Conservation (phyloP, 2,888 invertebrate genomes). For the Tupiocoris notatus region DNA sequence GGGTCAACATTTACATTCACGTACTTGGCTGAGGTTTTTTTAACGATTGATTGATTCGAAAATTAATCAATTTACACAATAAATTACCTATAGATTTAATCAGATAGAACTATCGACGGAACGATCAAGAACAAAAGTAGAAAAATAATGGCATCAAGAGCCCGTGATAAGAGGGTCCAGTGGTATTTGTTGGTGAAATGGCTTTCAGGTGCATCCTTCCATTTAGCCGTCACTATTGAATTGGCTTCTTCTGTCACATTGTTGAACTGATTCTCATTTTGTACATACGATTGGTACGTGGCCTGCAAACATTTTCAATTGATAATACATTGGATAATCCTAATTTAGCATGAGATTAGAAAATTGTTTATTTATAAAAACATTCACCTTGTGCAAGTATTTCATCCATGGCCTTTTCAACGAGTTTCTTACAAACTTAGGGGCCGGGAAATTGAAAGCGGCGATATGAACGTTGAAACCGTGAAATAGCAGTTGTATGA, state of each 20-base stretch:
- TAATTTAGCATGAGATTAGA: no score
- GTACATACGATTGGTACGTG: neutral
- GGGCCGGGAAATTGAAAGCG: neutral
- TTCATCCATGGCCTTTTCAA: slow-evolving; percentile 22
- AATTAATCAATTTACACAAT: no score
- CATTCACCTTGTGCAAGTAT: slow-evolving; percentile 24
- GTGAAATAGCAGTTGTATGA: slow-evolving; percentile 19
- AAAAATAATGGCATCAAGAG: slow-evolving; percentile 5
- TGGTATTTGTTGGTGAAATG: slow-evolving; percentile 18
- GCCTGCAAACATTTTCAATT: neutral
- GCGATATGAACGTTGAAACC: slow-evolving; percentile 21
- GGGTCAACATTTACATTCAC: no score
- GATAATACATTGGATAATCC: neutral
- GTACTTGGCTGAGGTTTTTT: no score
- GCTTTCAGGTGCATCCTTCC: no score
- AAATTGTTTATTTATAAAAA: neutral
- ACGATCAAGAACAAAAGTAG: slow-evolving; percentile 7
- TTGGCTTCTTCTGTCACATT: neutral
- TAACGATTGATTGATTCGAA: no score
- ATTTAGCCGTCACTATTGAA: neutral
- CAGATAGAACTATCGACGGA: neutral
- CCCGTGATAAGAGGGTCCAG: slow-evolving; percentile 11
- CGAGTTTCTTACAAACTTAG: neutral
- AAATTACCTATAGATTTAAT: no score
- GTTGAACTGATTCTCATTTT: slow-evolving; percentile 4